Base-by-base conservation (phyloP, 2,797 vertebrate genomes). In the Aulostomus chinensis region DNA sequence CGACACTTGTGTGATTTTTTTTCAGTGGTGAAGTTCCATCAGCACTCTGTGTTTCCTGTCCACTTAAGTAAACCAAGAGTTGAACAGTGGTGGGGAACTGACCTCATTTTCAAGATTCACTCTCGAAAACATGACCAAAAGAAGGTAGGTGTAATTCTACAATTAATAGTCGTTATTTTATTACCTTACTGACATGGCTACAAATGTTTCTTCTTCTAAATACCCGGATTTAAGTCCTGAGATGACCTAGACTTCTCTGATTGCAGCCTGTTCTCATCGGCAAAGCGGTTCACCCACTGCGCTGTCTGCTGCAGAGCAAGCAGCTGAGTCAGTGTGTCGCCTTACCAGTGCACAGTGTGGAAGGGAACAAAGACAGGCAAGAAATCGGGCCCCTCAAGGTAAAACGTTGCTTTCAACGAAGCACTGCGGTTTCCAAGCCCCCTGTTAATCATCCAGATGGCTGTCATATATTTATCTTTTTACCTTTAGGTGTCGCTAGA, bases 21-120 rank as follows among this genome's bases (percentile, higher is more conserved):
- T 89, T 79, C 48, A 99, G 97, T 51, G 61, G 93, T 98, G 62
- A 94, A 76, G 49, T 99, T 98, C 78, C 90, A 94, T 11, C 94
- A 96, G 38, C 83, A 62, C 1, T 91, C 78, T 50, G 83, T 92
- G 63, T 97, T 97, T 90, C 93, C 96, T 4, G 68, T 97, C 35
- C 72, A 52, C 14, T 92, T 98, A 6, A 81, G 40, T 72, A 83
- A 77, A 15, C 14, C 49, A 0, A 76, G 92, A 76, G 61, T 95
- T 31, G 73, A 92, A 63, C 88, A 89, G 36, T 98, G 94, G 96
- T 94, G 89, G 91, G 78, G 78, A 71, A 90, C 89, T 30, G 83
- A 91, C 49, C 85, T 99, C 20, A 73, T 65, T 39, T 98, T 99
- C 62, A 94, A 86, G 64, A 86, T 99, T 82, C 94, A 92, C 71